A percentile compares a stretch with the other conserved stretches of the same genome.
These are phyloP conservation scores for Heliconius cydno DNA, from an alignment of 2,888 invertebrate genomes.

Conservation along the genomic window DNA sequence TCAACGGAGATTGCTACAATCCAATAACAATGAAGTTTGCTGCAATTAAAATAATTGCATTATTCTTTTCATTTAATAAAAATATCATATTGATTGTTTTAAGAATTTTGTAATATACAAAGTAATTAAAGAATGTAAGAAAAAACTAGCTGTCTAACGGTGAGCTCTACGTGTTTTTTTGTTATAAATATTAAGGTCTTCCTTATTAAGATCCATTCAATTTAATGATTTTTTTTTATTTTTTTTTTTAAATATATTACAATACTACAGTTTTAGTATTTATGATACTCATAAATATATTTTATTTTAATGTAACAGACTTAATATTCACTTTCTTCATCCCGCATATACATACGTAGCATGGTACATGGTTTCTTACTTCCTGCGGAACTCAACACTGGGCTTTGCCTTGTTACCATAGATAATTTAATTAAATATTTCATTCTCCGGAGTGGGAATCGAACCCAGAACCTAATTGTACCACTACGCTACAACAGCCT, in stretches of 20 bases:
- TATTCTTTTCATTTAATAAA: constrained; percentile 3
- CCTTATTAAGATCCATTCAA: not conserved
- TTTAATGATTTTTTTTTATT: not conserved
- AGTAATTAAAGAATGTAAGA: not conserved
- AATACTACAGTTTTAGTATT: too few relatives aligned
- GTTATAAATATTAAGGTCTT: not conserved
- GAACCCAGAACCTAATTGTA: too few relatives aligned
- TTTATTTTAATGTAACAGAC: too few relatives aligned
- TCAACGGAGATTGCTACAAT: constrained; percentile 25
- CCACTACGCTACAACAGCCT: too few relatives aligned
- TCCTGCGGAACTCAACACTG: too few relatives aligned
- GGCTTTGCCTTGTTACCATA: too few relatives aligned
- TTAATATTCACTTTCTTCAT: too few relatives aligned
- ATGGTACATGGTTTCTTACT: too few relatives aligned
- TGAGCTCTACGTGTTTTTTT: not conserved
- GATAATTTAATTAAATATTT: too few relatives aligned
- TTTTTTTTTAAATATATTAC: not conserved
- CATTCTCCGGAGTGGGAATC: too few relatives aligned
- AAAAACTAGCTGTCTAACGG: not conserved
- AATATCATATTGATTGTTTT: not conserved
- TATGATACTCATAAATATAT: too few relatives aligned
- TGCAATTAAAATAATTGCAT: constrained; percentile 20
- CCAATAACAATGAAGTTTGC: constrained; percentile 7
- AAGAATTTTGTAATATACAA: not conserved
- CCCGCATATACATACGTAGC: too few relatives aligned